Base-by-base conservation (phyloP, 2,888 invertebrate genomes). In the Limenitis camilla region DNA sequence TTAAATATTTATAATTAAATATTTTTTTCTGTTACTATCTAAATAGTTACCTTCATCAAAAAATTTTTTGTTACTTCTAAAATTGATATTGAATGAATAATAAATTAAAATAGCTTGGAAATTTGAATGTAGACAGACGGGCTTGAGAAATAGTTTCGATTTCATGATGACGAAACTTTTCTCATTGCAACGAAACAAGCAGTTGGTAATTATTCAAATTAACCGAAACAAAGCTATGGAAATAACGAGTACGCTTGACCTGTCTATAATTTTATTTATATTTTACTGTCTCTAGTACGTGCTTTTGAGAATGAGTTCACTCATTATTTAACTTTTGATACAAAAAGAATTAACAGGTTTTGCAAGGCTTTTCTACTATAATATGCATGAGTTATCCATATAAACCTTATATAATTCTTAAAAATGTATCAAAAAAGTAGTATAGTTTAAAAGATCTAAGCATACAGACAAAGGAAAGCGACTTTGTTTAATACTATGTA, bases 171-270 rank as follows among this genome's bases (percentile, higher is more conserved):
- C 59, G 55, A 60, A 81, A 84, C 69, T 82, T 85, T 81, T 72
- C 77, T 74, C 79, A 77, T 81, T 69, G 65, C 65, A 64, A 60
- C 68, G 69, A 72, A 71, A 69, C 71, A 76, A 74, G 74, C 69
- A 78, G 73, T 77, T 74, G 68, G 67, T 81, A 78, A 82, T 81
- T 81, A 79, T 81, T 80, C 80, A 72, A 76, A 79, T 76, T 78
- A 80, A 81, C 78, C 79, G 72, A 78, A 80, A 78, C 71, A 73
- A 73, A 79, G 76, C 74, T 74, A 76, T 67, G 67, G 65, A 71
- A 76, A 75, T 72, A 68, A 67, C 62, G 69, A 72, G 68, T 65
- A 61, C 58, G 65, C 72, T 78, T 76, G 74, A 78, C 76, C 77
- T 66, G 66, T 63, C 66, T 69, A 66, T 66, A 69, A 67, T 62